Percentiles rank a stretch among this genome's conserved stretches.
Evolutionary conservation across 2,113 vertebrate species (phyloP).

Genomic region (Triplophysa siluroides): DNA sequence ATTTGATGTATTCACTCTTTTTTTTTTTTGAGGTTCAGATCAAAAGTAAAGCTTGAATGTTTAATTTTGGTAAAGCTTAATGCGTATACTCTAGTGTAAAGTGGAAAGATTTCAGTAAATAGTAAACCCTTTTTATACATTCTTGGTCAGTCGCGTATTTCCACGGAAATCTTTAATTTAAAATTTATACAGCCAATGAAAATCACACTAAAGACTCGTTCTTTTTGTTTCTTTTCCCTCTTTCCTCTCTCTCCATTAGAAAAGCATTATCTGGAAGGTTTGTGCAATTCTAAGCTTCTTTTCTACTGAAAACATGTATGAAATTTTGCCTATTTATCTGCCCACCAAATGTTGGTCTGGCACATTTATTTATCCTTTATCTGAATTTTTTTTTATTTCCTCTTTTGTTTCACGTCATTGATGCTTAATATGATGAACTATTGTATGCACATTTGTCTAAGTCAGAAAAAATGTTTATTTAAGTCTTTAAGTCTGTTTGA

Average conservation of each 20-base stretch:
- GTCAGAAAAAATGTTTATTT: not conserved
- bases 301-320: slow-evolving; percentile 63
- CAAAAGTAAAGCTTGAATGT: slow-evolving; percentile 2
- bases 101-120: slow-evolving; percentile 1
- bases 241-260: slow-evolving; percentile 78
- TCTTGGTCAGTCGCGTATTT: not conserved
- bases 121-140: not conserved
- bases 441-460: not conserved
- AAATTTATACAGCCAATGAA: not conserved
- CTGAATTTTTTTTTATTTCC: slow-evolving; percentile 7
- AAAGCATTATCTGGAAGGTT: slow-evolving; percentile 88
- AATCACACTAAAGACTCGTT: slow-evolving; percentile 74
- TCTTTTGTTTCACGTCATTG: slow-evolving; percentile 28
- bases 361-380: slow-evolving; percentile 8
- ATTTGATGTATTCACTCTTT: not conserved
- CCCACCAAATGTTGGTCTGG: slow-evolving; percentile 75
- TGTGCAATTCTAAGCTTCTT: slow-evolving; percentile 76
- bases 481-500: too few species aligned
- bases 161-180: not conserved
- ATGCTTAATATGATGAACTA: slow-evolving; percentile 10
- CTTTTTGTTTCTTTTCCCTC: slow-evolving; percentile 65
- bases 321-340: slow-evolving; percentile 71
- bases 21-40: not conserved
- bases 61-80: not conserved
- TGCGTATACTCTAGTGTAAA: not conserved